Evolutionary conservation across 2,113 vertebrate species (phyloP), one percentile per base, ranked within the genome.

Genomic region (Rhizomys pruinosus): DNA sequence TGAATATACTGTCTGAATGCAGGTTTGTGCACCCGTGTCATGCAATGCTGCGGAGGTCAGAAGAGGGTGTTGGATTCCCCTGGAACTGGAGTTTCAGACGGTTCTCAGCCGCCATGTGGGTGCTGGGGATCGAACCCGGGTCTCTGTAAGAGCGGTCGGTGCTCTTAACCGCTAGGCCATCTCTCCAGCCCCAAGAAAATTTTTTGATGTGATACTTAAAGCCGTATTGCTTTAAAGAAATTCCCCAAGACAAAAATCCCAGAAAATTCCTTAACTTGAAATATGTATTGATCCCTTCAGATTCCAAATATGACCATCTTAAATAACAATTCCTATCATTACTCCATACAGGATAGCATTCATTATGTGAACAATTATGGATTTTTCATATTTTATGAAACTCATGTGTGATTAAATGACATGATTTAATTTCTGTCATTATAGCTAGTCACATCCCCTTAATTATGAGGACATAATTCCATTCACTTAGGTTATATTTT

Each of bases 161-260:
- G n/a, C n/a, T n/a, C n/a, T n/a, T n/a, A n/a, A n/a, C n/a, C n/a
- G n/a, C n/a, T n/a, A n/a, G n/a, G n/a, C n/a, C n/a, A n/a, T n/a
- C n/a, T n/a, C n/a, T n/a, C n/a, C n/a, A n/a, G n/a, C n/a, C n/a
- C n/a, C n/a, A n/a, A n/a, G n/a, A 93, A 57, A 52, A 52, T 52
- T 52, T 7, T 44, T 79, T 88, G 64, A 71, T 92, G 37, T 92
- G 63, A 93, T 93, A 80, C 17, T 85, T 66, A 68, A 94, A 86
- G 59, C 7, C 71, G 76, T 85, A 72, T 71, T 90, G 81, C 80
- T 92, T 85, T 34, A 89, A 87, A 82, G 64, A 96, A 93, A 72
- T 92, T 87, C 66, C 72, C 64, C 59, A 68, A n/a, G 57, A 16
- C 4, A 13, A 20, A 68, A 79, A 47, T 76, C 2, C 1, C n/a